Conservation (phyloP, 2,113 vertebrate species). For the Saccopteryx bilineata region DNA sequence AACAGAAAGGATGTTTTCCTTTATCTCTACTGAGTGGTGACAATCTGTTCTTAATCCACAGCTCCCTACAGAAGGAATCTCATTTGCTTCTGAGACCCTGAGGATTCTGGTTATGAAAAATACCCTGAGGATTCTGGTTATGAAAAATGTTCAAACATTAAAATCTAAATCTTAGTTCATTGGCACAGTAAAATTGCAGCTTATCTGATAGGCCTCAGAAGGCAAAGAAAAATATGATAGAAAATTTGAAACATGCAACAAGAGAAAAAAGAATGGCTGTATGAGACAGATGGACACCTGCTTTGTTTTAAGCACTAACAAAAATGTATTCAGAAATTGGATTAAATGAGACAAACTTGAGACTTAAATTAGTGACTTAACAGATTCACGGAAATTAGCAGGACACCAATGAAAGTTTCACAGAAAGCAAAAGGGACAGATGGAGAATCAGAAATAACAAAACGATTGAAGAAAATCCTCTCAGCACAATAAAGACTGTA, state of each 20-base stretch:
- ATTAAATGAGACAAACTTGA: conserved; percentile 57
- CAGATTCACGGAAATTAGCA: conserved; percentile 42
- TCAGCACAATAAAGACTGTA: neutral
- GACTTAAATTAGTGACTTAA: conserved; percentile 26
- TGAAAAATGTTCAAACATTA: neutral
- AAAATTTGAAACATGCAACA: neutral
- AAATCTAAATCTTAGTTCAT: neutral
- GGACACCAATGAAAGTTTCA: neutral
- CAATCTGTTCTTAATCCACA: neutral
- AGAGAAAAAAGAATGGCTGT: neutral
- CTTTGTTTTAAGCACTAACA: conserved; percentile 34
- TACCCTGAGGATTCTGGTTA: neutral
- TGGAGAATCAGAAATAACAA: neutral
- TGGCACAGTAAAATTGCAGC: neutral
- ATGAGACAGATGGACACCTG: conserved; percentile 46
- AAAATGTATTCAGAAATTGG: neutral
- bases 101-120: neutral
- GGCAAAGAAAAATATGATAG: neutral
- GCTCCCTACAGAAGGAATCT: neutral
- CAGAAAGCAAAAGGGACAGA: neutral
- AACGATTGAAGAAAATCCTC: neutral
- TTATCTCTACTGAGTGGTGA: neutral
- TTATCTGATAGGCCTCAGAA: neutral
- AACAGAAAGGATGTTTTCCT: neutral
- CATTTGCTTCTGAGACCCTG: neutral